A percentile compares a stretch with the other conserved stretches of the same genome.
Evolutionary conservation across 1,140 invertebrate species (phyloP).

Genomic region (Cepaea nemoralis): DNA sequence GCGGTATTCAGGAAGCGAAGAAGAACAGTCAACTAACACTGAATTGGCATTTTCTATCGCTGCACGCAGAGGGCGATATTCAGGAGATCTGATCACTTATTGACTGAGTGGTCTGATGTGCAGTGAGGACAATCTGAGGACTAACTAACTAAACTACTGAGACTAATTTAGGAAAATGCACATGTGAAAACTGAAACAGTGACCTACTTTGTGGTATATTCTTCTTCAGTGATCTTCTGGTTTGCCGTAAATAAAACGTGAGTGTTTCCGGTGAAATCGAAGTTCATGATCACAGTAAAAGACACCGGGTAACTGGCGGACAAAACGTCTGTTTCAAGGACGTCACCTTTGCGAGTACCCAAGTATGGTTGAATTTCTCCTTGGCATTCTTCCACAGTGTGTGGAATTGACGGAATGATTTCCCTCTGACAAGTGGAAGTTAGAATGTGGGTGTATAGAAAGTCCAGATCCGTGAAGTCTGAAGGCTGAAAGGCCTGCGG

Average conservation of each 20-base stretch:
- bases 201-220: too few species aligned
- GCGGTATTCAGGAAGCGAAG: too few species aligned
- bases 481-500: neutral
- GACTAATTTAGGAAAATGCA: too few species aligned
- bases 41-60: too few species aligned
- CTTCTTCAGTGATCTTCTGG: constrained; percentile 32
- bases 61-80: too few species aligned
- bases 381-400: neutral
- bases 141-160: too few species aligned
- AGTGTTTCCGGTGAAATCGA: constrained; percentile 65
- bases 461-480: neutral
- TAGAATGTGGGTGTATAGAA: neutral
- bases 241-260: constrained; percentile 74
- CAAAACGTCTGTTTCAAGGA: constrained; percentile 20
- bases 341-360: neutral
- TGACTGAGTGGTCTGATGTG: too few species aligned
- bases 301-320: constrained; percentile 65
- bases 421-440: neutral
- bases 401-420: neutral
- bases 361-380: neutral
- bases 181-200: too few species aligned
- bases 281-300: constrained; percentile 72
- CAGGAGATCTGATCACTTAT: too few species aligned
- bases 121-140: too few species aligned
- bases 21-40: too few species aligned